Percentiles rank a stretch among this genome's conserved stretches.
Conservation (phyloP, 2,113 vertebrate species). For the Cisticola juncidis region DNA sequence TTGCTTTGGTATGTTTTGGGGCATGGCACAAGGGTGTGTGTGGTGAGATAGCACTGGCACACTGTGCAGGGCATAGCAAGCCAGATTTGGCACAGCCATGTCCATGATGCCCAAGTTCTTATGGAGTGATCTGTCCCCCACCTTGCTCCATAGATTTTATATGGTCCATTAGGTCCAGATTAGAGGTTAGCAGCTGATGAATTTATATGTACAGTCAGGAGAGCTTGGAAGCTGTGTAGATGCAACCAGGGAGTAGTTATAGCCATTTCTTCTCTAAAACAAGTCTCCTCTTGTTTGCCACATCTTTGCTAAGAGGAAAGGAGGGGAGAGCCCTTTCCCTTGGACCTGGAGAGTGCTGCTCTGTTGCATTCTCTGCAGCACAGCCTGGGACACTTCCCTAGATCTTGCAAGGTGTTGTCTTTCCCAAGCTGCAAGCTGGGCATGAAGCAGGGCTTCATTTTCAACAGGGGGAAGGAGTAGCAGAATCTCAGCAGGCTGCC, state of each 20-base stretch:
- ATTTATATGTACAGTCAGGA: background rate
- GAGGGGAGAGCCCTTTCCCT: background rate
- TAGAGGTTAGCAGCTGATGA: background rate
- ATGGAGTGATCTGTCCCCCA: background rate
- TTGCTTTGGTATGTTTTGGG: slow-evolving; percentile 51
- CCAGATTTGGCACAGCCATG: slow-evolving; percentile 1
- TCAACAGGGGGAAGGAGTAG: background rate
- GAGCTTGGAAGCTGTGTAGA: background rate
- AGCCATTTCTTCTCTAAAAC: background rate
- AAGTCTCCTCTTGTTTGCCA: background rate
- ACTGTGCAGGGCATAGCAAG: background rate
- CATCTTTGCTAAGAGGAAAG: background rate
- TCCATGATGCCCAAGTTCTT: background rate
- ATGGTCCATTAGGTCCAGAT: background rate
- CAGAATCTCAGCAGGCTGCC: background rate
- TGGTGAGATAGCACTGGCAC: slow-evolving; percentile 13
- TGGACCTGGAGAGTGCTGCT: background rate
- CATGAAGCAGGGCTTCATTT: background rate
- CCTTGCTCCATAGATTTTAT: fast-evolving
- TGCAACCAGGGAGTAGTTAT: background rate
- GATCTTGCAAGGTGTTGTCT: background rate
- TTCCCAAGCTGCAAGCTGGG: background rate
- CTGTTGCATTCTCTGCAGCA: background rate
- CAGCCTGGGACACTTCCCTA: background rate
- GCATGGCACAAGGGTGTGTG: slow-evolving; percentile 49